A percentile compares a stretch with the other conserved stretches of the same genome.
Evolutionary conservation across 2,797 vertebrate genomes (phyloP).

Genomic region (Sparus aurata): DNA sequence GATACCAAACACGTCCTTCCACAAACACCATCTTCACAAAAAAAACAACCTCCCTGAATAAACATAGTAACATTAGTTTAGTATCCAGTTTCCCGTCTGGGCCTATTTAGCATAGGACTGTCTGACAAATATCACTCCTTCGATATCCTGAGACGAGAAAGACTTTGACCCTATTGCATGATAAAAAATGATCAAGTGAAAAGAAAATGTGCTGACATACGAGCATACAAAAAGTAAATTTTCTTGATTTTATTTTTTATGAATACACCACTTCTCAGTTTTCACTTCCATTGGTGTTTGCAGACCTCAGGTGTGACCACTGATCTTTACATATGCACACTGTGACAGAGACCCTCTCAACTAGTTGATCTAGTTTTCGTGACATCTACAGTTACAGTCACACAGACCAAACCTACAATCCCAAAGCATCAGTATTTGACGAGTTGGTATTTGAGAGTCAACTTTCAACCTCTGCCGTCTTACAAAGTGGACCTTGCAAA

Average conservation of each 20-base stretch:
- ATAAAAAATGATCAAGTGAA: background rate
- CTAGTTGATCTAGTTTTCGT: slow-evolving; percentile 3
- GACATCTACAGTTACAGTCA: background rate
- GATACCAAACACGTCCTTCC: background rate
- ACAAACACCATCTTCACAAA: background rate
- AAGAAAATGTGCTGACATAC: background rate
- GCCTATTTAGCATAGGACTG: background rate
- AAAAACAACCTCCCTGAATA: background rate
- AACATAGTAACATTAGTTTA: background rate
- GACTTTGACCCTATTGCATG: no score
- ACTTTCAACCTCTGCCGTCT: no score
- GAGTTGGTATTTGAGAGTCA: no score
- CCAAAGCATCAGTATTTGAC: no score
- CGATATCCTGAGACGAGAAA: background rate
- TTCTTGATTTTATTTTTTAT: background rate
- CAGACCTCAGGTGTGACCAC: background rate
- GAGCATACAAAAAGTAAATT: background rate
- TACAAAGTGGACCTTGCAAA: no score
- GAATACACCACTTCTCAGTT: background rate
- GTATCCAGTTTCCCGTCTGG: background rate
- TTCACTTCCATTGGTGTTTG: background rate
- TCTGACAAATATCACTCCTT: background rate
- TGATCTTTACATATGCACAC: background rate
- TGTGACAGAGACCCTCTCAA: background rate
- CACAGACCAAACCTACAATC: no score